Base-by-base conservation (phyloP, 2,113 vertebrate species). In the Regulus satrapa region DNA sequence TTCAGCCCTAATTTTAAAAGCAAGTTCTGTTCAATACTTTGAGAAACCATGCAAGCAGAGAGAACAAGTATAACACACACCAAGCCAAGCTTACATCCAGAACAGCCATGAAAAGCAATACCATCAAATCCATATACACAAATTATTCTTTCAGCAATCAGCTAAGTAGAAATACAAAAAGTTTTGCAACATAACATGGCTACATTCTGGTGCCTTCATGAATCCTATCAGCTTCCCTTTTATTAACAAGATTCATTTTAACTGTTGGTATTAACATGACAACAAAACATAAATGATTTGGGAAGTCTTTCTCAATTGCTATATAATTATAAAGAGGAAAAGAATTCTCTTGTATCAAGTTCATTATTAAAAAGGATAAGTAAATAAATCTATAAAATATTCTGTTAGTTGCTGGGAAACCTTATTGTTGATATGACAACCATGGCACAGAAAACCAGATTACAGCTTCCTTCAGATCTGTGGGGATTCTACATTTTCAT, bases 391-490 rank as follows among this genome's bases (percentile, higher is more conserved):
- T 96, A 89, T 95, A 97, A 96, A 97, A 96, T 96, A 96, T 97
- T 97, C 95, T 94, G 25, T 72, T 92, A 94, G 98, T 98, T 98
- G 97, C 98, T 95, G 97, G 90, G 97, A 98, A 97, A 98, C 97
- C 97, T 94, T 94, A 91, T 96, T 98, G 98, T 98, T 98, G 98
- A 97, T 97, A 98, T 98, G 98, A 98, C 97, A 98, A 98, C 97
- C 75, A 48, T 79, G 59, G 95, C 88, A 95, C 88, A 95, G 88
- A 95, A 97, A 97, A 98, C 95, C 91, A 95, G 93, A 97, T 95
- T 94, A 92, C 80, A 62, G 94, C 72, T 93, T 95, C 93, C 79
- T 95, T 96, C 85, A 19, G 54, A 94, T 91, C 96, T 94, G 20
- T 86, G 82, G 83, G 78, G 49, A 91, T 89, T 62, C 61, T 66